Evolutionary conservation across 2,888 invertebrate genomes (phyloP).

Genomic region (Rapana venosa): DNA sequence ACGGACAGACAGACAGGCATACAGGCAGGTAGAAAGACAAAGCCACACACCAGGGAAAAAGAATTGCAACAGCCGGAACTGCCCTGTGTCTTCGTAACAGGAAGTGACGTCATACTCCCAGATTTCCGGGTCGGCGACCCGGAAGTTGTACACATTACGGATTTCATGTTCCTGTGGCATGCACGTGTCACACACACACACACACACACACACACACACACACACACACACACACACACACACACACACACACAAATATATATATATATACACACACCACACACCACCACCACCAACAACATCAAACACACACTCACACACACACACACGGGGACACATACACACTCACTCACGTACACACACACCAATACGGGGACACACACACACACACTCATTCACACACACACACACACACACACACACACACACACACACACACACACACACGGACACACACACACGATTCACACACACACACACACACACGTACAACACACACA

Average conservation of each 20-base stretch:
- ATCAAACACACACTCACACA: not conserved
- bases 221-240: not conserved
- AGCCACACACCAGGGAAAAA: constrained; percentile 23
- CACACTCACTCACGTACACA: not conserved
- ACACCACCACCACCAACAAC: not conserved
- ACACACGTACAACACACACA: not conserved
- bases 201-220: not conserved
- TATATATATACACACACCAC: not conserved
- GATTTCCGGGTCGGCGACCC: constrained; percentile 55
- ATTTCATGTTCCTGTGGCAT: constrained; percentile 45
- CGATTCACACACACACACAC: not conserved
- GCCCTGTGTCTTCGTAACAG: constrained; percentile 17
- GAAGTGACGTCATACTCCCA: constrained; percentile 52
- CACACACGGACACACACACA: constrained; percentile 6
- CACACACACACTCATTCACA: not conserved
- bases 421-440: constrained; percentile 32
- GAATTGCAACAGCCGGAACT: not conserved
- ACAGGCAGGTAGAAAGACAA: not conserved
- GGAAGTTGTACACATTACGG: constrained; percentile 62
- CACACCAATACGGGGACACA: no score
- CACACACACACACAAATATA: no score
- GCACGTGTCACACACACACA: not conserved
- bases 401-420: constrained; percentile 13
- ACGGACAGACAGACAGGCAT: not conserved
- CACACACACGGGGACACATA: not conserved